Percentiles rank a stretch among this genome's conserved stretches.
Evolutionary conservation across 2,797 vertebrate species (phyloP).

Genomic region (Lepilemur ruficaudatus): DNA sequence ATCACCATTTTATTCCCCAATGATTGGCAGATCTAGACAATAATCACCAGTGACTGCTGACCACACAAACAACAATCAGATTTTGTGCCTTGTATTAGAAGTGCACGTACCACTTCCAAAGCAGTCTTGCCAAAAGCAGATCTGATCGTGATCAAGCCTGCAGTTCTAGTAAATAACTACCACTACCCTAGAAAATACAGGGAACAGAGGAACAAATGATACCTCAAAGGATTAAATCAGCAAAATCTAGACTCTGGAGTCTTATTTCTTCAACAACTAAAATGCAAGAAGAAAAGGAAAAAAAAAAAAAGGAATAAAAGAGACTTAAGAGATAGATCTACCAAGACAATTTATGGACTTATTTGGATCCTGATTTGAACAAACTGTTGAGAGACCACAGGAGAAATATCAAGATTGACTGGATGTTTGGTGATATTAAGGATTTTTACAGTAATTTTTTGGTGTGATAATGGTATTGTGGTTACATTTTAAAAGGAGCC

Average conservation of each 20-base stretch:
- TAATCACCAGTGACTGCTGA: not conserved
- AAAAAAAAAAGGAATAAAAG: not conserved
- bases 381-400: not conserved
- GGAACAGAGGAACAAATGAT: not conserved
- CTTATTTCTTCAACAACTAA: not conserved
- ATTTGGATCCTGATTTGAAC: not conserved
- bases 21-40: not conserved
- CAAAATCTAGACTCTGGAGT: not conserved
- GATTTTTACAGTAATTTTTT: slow-evolving; percentile 34
- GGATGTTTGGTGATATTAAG: not conserved
- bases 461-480: not conserved
- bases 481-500: slow-evolving; percentile 32
- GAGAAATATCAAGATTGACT: not conserved
- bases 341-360: not conserved
- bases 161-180: not conserved
- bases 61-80: not conserved
- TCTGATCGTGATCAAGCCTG: not conserved
- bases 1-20: not conserved
- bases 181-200: not conserved
- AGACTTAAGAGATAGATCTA: not conserved
- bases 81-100: not conserved
- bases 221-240: not conserved
- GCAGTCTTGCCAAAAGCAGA: not conserved
- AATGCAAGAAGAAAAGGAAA: not conserved
- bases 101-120: not conserved